Evolutionary conservation across 2,797 vertebrate species (phyloP).

Genomic region (Rhynchonycteris naso): DNA sequence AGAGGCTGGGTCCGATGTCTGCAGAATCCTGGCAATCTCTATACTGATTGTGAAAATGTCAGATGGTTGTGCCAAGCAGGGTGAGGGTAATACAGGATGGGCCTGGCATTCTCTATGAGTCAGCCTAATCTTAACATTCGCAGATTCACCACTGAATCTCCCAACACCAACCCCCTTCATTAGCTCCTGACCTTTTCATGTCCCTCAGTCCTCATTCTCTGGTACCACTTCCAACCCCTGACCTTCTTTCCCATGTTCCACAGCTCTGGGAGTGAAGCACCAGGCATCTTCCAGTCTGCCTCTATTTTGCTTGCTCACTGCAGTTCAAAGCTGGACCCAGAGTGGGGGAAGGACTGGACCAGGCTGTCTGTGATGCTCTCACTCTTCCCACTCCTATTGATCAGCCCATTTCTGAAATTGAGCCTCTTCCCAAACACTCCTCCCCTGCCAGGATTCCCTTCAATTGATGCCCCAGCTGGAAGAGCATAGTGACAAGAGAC

Average conservation of each 20-base stretch:
- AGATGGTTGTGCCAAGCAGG: constrained; percentile 53
- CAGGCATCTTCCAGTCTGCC: constrained; percentile 13
- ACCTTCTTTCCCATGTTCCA: not conserved
- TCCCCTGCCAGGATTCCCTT: constrained; percentile 52
- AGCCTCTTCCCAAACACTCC: constrained; percentile 62
- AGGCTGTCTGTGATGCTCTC: constrained; percentile 49
- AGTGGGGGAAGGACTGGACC: not conserved
- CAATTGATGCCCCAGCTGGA: not conserved
- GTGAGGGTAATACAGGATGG: constrained; percentile 31
- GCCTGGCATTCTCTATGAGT: constrained; percentile 18
- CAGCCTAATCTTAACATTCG: not conserved
- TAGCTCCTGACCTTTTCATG: not conserved
- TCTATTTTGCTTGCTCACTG: constrained; percentile 79
- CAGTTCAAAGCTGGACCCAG: constrained; percentile 56
- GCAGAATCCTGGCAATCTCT: constrained; percentile 47
- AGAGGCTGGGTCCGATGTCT: not conserved
- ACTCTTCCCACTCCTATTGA: constrained; percentile 61
- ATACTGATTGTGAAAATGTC: constrained; percentile 53
- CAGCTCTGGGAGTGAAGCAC: not conserved
- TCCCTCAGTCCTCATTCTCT: not conserved
- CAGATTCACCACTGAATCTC: not conserved
- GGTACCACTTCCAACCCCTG: not conserved
- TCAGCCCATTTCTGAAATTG: not conserved
- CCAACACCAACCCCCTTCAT: not conserved
- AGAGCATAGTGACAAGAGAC: not conserved